Conservation (phyloP, 2,888 invertebrate genomes). For the Hybos culiciformis region DNA sequence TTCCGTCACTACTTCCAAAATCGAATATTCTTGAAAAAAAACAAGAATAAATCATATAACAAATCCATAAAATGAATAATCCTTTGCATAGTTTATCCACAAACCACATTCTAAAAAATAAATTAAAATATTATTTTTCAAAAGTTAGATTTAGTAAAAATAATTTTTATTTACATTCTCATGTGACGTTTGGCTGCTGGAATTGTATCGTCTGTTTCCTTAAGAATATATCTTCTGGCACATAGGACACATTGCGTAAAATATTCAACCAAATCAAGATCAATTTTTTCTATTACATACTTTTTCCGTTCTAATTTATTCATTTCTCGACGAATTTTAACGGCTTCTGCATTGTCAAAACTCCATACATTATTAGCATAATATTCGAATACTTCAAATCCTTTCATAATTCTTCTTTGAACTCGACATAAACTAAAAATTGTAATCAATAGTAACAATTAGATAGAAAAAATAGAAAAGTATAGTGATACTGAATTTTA, state of each 20-base stretch:
- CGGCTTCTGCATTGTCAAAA: constrained; percentile 57
- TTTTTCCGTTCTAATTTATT: constrained; percentile 50
- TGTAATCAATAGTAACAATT: constrained; percentile 2
- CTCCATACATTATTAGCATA: constrained; percentile 90
- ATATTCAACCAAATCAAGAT: constrained; percentile 63
- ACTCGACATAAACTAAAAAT: constrained; percentile 59
- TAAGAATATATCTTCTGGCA: constrained; percentile 65
- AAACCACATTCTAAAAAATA: constrained; percentile 66
- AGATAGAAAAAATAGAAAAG: neutral
- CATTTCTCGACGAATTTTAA: constrained; percentile 42
- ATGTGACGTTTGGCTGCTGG: constrained; percentile 68
- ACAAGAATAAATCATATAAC: constrained; percentile 35
- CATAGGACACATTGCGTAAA: constrained; percentile 71
- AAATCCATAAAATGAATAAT: constrained; percentile 48
- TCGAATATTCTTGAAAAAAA: constrained; percentile 22
- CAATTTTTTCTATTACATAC: constrained; percentile 51
- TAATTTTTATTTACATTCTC: constrained; percentile 52
- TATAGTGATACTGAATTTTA: neutral
- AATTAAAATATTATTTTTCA: neutral
- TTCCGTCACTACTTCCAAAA: constrained; percentile 4
- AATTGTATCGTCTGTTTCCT: constrained; percentile 67
- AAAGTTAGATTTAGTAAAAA: neutral
- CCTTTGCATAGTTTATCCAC: constrained; percentile 61
- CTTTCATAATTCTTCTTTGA: constrained; percentile 69
- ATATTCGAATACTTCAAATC: constrained; percentile 80